Evolutionary conservation across 1,140 invertebrate species (phyloP).

Genomic region (Drosophila subobscura): DNA sequence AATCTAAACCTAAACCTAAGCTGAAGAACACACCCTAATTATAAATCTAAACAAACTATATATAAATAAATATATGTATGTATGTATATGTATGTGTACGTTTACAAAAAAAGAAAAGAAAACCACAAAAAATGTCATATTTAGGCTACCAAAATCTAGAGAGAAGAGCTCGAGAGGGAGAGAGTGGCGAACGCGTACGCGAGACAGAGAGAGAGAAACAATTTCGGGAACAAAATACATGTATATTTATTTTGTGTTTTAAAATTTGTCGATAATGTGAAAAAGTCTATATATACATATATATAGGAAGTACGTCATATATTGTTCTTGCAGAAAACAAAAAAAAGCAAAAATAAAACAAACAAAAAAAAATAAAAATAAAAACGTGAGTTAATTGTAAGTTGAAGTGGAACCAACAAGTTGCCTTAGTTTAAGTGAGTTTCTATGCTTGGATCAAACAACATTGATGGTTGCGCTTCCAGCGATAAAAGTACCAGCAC

Average conservation of each 20-base stretch:
- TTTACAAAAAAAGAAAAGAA: constrained; percentile 32
- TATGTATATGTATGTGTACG: constrained; percentile 52
- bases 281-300: constrained; percentile 22
- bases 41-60: constrained; percentile 42
- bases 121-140: constrained; percentile 66
- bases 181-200: constrained; percentile 5
- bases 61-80: constrained; percentile 37
- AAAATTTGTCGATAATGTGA: constrained; percentile 63
- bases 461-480: too few relatives aligned
- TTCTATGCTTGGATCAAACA: too few relatives aligned
- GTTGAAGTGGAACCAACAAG: too few relatives aligned
- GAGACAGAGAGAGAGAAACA: constrained; percentile 41
- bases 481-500: too few relatives aligned
- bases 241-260: constrained; percentile 77
- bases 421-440: too few relatives aligned
- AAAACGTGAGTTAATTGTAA: not conserved
- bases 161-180: constrained; percentile 31
- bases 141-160: constrained; percentile 71
- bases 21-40: constrained; percentile 48
- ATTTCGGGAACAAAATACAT: constrained; percentile 75
- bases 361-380: constrained; percentile 31
- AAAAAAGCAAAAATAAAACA: constrained; percentile 39
- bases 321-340: constrained; percentile 56
- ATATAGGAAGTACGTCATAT: constrained; percentile 41
- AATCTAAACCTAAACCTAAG: constrained; percentile 55